These are phyloP conservation scores for Dicrostonyx torquatus DNA, from an alignment of 2,797 vertebrate species.

Conservation along the genomic window DNA sequence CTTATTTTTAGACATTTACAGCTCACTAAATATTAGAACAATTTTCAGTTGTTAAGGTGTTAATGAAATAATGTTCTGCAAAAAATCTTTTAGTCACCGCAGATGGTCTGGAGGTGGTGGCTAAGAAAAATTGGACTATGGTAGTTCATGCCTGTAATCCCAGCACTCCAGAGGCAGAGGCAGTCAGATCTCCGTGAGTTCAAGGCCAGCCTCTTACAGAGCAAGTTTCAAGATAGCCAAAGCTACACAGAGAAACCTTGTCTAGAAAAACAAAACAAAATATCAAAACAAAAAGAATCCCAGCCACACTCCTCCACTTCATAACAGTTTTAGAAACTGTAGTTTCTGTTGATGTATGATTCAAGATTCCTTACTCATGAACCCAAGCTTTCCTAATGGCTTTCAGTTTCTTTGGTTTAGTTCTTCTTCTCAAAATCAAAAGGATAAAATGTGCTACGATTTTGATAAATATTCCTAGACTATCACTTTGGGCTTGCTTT, in stretches of 20 bases:
- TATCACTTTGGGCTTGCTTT: not conserved
- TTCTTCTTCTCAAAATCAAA: slow-evolving; percentile 54
- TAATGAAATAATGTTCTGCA: not conserved
- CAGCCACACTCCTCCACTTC: not conserved
- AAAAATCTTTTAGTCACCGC: not conserved
- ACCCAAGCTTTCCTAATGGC: not conserved
- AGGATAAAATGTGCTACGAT: not conserved
- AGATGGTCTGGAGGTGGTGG: not conserved
- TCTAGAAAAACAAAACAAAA: not conserved
- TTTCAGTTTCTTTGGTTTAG: slow-evolving; percentile 12
- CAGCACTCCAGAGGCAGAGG: not conserved
- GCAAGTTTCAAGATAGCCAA: not conserved
- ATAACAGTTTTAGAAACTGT: slow-evolving; percentile 13
- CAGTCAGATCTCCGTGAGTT: not conserved
- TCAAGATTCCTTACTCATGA: not conserved
- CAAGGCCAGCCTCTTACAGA: not conserved
- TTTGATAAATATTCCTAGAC: slow-evolving; percentile 38
- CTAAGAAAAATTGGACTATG: not conserved
- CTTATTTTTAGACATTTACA: slow-evolving; percentile 2
- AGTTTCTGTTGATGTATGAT: slow-evolving; percentile 5
- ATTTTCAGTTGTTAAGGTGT: slow-evolving; percentile 37
- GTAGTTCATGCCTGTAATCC: not conserved
- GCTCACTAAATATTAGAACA: not conserved
- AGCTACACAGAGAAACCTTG: not conserved
- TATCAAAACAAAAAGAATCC: not conserved